Conservation (phyloP, 2,113 vertebrate species). For the Myrmophylax atrothorax region DNA sequence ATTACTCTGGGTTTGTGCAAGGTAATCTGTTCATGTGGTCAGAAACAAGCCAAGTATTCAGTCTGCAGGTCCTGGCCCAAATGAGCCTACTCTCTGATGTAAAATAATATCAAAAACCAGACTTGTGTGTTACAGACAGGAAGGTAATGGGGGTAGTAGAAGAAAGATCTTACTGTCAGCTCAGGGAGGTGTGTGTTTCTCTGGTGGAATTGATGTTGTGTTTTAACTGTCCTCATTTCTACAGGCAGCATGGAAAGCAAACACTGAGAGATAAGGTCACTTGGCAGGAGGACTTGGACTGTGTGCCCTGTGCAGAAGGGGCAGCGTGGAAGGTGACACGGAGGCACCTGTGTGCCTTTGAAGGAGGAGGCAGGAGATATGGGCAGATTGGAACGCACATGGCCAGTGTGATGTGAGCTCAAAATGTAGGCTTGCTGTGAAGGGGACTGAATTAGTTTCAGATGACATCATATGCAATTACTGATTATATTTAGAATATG, state of each 20-base stretch:
- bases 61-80: background rate
- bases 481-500: conserved; percentile 34
- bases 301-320: background rate
- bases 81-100: background rate
- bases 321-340: background rate
- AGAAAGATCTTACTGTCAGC: background rate
- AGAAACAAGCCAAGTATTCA: background rate
- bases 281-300: background rate
- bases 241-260: background rate
- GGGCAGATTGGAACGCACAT: background rate
- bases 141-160: background rate
- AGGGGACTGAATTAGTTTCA: background rate
- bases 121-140: background rate
- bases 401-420: background rate
- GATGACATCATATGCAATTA: background rate
- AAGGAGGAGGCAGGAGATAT: background rate
- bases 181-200: background rate
- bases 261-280: background rate
- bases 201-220: background rate
- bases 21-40: background rate
- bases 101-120: fast-evolving
- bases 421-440: background rate
- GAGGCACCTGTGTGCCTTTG: background rate
- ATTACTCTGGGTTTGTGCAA: background rate
- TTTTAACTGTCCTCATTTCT: background rate